Percentiles rank a stretch among this genome's conserved stretches.
Evolutionary conservation across 2,797 vertebrate species (phyloP).

Genomic region (Dendrocincla tyrannina): DNA sequence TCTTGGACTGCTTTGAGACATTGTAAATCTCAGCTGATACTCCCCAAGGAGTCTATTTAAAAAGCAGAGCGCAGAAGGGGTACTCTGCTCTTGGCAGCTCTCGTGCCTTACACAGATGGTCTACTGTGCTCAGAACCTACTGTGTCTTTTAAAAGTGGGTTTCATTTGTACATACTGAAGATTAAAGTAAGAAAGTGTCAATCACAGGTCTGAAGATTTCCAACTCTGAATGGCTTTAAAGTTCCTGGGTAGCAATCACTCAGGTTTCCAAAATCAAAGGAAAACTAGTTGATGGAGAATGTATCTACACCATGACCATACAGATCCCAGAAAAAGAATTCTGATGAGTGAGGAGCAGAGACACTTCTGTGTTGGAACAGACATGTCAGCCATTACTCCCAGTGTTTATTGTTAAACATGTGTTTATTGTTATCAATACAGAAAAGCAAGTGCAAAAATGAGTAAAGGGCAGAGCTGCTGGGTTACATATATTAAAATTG

Average conservation of each 20-base stretch:
- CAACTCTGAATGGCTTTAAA: conserved; percentile 13
- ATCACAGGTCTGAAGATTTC: conserved; percentile 33
- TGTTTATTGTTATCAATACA: not conserved
- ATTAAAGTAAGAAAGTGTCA: conserved; percentile 56
- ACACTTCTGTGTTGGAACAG: not conserved
- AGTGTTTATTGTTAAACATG: not conserved
- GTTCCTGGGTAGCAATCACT: not conserved
- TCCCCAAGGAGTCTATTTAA: conserved; percentile 45
- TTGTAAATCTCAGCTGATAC: conserved; percentile 8
- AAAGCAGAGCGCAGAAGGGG: conserved; percentile 4
- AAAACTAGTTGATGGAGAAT: conserved; percentile 5
- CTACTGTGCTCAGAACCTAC: not conserved
- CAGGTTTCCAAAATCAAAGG: conserved; percentile 25
- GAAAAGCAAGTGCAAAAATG: not conserved
- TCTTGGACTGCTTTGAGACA: conserved; percentile 23
- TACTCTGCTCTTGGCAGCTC: conserved; percentile 44
- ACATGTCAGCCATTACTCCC: not conserved
- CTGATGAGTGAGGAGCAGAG: not conserved
- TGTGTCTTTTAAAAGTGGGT: conserved; percentile 30
- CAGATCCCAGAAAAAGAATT: not conserved
- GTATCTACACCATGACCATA: not conserved
- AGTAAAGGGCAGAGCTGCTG: not conserved
- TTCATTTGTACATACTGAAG: conserved; percentile 24
- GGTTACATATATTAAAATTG: not conserved
- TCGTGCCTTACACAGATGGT: conserved; percentile 49